Evolutionary conservation across 2,888 invertebrate species (phyloP), one percentile per base, ranked within the genome.

Genomic region (Parasteatoda lunata): DNA sequence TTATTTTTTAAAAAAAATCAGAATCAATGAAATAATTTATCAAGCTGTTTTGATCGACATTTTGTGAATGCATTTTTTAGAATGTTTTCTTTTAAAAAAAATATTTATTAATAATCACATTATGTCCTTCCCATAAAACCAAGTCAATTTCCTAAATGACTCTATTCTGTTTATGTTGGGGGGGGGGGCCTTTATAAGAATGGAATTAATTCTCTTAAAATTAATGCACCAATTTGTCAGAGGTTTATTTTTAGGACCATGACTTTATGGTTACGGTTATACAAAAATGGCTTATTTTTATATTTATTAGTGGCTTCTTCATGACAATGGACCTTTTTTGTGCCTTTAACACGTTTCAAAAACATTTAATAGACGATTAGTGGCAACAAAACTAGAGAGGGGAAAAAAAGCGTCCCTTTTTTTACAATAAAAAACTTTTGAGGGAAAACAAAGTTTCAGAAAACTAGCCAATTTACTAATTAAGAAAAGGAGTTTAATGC

Each of bases 401-500:
- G 30, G 30, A 30, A 30, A 59, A 59, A 59, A 9, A 13, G 59
- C 9, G 4, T 13, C 59, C n/a, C n/a, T 59, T 54, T 54, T 54
- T 54, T 59, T 59, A 13, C 59, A 59, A 8, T 59, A 59, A 59
- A 59, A 59, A 59, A 59, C n/a, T 13, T 59, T 59, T n/a, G 4
- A 7, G n/a, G 59, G 8, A 59, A 59, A 30, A 9, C 11, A 13
- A 13, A n/a, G 13, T 13, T 59, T 59, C 59, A 59, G 9, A n/a
- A 7, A 59, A 59, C n/a, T 59, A 59, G 59, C 59, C n/a, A 59
- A 59, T 59, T 59, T 59, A 59, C n/a, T 9, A 59, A 59, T 13
- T 59, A 59, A 59, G 59, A 59, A 59, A 59, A 30, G 51, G 65
- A 45, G 51, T 73, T 66, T 80, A 73, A 64, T 77, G 9, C 47